A percentile compares a stretch with the other conserved stretches of the same genome.
Conservation (phyloP, 2,797 vertebrate species). For the Macropodus opercularis region DNA sequence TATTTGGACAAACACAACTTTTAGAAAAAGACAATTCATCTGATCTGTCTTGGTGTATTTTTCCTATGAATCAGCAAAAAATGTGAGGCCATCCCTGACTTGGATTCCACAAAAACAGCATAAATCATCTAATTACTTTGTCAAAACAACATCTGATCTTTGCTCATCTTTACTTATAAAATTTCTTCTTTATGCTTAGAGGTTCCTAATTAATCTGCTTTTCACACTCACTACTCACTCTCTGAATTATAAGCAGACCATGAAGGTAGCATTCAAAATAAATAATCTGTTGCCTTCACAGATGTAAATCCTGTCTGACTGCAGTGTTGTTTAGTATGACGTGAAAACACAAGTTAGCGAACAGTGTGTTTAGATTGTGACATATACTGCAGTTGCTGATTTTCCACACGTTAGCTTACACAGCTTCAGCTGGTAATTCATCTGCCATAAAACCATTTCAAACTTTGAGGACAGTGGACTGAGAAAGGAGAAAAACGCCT, state of each 20-base stretch:
- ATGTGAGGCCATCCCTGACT: constrained; percentile 67
- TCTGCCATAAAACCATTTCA: constrained; percentile 13
- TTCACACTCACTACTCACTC: constrained; percentile 17
- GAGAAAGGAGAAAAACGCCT: constrained; percentile 14
- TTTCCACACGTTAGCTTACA: not conserved
- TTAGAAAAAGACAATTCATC: constrained; percentile 81
- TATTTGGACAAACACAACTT: constrained; percentile 83
- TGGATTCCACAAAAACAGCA: constrained; percentile 67
- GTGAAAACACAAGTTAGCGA: not conserved
- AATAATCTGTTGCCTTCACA: constrained; percentile 18
- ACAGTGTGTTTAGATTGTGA: not conserved
- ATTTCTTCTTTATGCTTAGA: constrained; percentile 58
- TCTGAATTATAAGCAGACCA: constrained; percentile 34
- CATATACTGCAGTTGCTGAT: not conserved
- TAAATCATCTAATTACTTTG: constrained; percentile 83
- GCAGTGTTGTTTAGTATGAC: constrained; percentile 25
- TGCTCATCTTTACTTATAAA: constrained; percentile 61
- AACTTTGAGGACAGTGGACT: constrained; percentile 6
- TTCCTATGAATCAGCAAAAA: constrained; percentile 79
- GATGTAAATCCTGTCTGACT: not conserved
- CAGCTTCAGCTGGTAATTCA: constrained; percentile 9
- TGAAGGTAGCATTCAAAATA: constrained; percentile 24
- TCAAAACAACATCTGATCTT: constrained; percentile 77
- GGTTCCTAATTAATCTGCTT: constrained; percentile 63
- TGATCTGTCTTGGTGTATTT: constrained; percentile 75